Conservation (phyloP, 2,888 invertebrate genomes). For the Notodonta dromedarius region DNA sequence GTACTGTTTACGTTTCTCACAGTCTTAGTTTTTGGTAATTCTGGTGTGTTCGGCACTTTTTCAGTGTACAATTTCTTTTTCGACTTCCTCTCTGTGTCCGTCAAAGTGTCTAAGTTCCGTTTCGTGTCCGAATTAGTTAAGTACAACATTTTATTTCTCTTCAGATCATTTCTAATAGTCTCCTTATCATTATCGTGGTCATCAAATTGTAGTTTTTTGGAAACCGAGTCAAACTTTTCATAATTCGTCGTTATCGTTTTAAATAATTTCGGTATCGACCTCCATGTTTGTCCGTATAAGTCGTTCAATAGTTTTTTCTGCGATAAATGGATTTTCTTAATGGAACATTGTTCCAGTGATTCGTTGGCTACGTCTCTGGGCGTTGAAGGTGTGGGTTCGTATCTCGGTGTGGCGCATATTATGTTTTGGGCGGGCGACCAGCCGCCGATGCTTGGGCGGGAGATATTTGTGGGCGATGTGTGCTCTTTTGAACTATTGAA, state of each 20-base stretch:
- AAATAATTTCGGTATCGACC: conserved; percentile 74
- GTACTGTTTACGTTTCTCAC: conserved; percentile 57
- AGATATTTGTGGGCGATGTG: conserved; percentile 38
- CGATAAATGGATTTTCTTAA: conserved; percentile 69
- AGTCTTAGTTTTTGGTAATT: conserved; percentile 50
- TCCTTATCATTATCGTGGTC: conserved; percentile 71
- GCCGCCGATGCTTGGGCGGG: conserved; percentile 62
- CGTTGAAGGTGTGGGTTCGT: conserved; percentile 62
- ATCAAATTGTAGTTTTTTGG: conserved; percentile 67
- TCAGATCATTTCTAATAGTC: conserved; percentile 58
- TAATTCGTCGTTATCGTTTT: conserved; percentile 60
- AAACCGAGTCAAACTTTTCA: conserved; percentile 53
- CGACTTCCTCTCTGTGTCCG: conserved; percentile 58
- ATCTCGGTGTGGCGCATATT: conserved; percentile 65
- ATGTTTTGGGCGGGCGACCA: conserved; percentile 77
- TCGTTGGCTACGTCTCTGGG: conserved; percentile 69
- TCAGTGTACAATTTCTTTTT: conserved; percentile 75
- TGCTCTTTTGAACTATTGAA: conserved; percentile 57
- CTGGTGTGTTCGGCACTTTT: conserved; percentile 61
- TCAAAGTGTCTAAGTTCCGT: conserved; percentile 43
- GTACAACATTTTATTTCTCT: conserved; percentile 62
- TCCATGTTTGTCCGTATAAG: conserved; percentile 84
- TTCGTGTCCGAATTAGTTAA: conserved; percentile 67
- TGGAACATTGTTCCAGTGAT: conserved; percentile 68
- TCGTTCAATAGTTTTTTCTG: conserved; percentile 76